A percentile compares a stretch with the other conserved stretches of the same genome.
Evolutionary conservation across 2,888 invertebrate genomes (phyloP).

Genomic region (Lycaena phlaeas): DNA sequence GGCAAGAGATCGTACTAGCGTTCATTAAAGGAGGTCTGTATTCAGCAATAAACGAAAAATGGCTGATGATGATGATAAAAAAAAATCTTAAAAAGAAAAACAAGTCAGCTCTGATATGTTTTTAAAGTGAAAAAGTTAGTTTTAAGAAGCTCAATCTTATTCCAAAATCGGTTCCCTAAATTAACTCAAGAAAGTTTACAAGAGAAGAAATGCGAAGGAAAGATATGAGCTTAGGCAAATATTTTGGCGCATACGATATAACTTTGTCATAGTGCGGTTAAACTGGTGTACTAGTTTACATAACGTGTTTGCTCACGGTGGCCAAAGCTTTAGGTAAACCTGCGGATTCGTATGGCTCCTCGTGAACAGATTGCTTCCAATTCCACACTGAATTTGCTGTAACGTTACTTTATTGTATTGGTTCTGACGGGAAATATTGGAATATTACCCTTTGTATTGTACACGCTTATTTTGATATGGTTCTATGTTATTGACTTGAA

Average conservation of each 20-base stretch:
- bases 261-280: slow-evolving; percentile 12
- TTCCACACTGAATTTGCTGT: slow-evolving; percentile 17
- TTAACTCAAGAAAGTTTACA: background rate
- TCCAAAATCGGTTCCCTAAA: background rate
- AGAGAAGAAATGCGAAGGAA: background rate
- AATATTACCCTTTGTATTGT: background rate
- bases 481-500: background rate
- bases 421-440: slow-evolving; percentile 9
- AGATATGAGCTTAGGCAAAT: slow-evolving; percentile 10
- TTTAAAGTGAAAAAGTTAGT: background rate
- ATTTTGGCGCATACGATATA: slow-evolving; percentile 9
- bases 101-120: too few species aligned
- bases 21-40: too few species aligned
- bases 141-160: background rate
- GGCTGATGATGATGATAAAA: too few species aligned
- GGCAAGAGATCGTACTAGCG: too few species aligned
- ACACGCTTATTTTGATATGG: background rate
- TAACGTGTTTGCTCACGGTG: slow-evolving; percentile 12
- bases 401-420: slow-evolving; percentile 16
- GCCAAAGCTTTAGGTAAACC: slow-evolving; percentile 10
- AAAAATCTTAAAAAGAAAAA: too few species aligned
- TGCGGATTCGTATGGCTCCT: slow-evolving; percentile 13
- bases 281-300: slow-evolving; percentile 8
- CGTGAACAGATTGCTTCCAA: slow-evolving; percentile 17
- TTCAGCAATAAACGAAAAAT: too few species aligned